Evolutionary conservation across 2,888 invertebrate genomes (phyloP).

Genomic region (Pherbina coryleti): DNA sequence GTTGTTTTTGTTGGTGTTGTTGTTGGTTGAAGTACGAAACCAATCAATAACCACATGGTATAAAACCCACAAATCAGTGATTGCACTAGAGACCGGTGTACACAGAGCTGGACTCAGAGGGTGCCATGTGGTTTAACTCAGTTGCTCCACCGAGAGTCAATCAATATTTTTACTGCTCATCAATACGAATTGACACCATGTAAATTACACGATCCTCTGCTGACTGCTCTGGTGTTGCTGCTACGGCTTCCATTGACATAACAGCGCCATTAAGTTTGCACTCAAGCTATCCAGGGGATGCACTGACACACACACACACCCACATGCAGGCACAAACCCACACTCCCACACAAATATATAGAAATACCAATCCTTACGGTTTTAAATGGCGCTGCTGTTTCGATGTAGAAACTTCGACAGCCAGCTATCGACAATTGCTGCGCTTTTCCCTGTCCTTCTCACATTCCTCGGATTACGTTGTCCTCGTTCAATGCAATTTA

Average conservation of each 20-base stretch:
- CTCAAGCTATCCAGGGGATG: too few relatives aligned
- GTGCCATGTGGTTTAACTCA: background rate
- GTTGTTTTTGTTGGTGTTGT: background rate
- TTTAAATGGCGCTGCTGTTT: too few relatives aligned
- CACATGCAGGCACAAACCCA: too few relatives aligned
- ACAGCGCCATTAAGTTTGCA: background rate
- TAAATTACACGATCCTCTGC: background rate
- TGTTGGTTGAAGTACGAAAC: slow-evolving; percentile 19
- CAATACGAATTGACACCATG: slow-evolving; percentile 16
- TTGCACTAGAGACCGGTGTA: background rate
- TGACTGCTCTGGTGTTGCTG: background rate
- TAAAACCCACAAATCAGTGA: slow-evolving; percentile 24
- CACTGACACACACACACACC: too few relatives aligned
- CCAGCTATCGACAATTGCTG: background rate
- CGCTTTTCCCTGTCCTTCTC: background rate
- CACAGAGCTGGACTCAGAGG: background rate
- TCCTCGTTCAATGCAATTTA: slow-evolving; percentile 10
- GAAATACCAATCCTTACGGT: too few relatives aligned
- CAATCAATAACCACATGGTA: slow-evolving; percentile 25
- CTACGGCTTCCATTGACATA: background rate
- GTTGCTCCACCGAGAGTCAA: background rate
- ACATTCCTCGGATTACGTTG: background rate
- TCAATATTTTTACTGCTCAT: slow-evolving; percentile 1
- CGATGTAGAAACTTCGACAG: too few relatives aligned
- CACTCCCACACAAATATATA: too few relatives aligned